Conservation (phyloP, 37 sponge, comb jelly and placozoan genomes). For the Oscarella lobularis region DNA sequence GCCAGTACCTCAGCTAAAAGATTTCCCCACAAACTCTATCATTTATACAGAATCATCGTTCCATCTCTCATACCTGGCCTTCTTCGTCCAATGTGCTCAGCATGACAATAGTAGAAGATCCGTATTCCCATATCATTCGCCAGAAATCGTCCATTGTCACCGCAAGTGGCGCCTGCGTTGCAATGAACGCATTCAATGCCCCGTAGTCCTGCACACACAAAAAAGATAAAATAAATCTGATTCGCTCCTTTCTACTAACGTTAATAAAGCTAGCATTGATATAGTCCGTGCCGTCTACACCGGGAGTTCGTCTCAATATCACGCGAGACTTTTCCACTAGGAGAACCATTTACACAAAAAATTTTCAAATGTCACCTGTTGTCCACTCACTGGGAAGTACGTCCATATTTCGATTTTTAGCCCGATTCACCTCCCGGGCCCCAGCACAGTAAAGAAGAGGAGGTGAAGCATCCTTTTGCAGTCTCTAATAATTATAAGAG, state of each 20-base stretch:
- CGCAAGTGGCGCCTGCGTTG: neutral
- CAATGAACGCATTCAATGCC: neutral
- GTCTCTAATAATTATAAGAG: too few relatives aligned
- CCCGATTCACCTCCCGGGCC: neutral
- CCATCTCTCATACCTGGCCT: neutral
- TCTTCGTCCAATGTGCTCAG: neutral
- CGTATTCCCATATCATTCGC: neutral
- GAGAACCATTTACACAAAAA: neutral
- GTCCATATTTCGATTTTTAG: neutral
- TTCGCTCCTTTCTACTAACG: neutral
- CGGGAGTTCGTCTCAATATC: neutral
- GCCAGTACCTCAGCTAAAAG: neutral
- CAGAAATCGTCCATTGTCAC: neutral
- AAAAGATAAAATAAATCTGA: neutral
- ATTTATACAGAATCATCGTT: too few relatives aligned
- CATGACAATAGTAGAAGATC: conserved; percentile 1
- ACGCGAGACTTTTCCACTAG: neutral
- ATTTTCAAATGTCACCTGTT: neutral
- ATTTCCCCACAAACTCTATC: too few relatives aligned
- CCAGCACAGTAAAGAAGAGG: neutral
- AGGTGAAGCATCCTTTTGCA: neutral
- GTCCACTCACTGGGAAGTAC: neutral
- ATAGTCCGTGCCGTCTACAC: neutral
- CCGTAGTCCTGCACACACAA: neutral
- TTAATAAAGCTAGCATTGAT: conserved; percentile 1